Evolutionary conservation across 2,113 vertebrate species (phyloP).

Genomic region (Archilochus colubris): DNA sequence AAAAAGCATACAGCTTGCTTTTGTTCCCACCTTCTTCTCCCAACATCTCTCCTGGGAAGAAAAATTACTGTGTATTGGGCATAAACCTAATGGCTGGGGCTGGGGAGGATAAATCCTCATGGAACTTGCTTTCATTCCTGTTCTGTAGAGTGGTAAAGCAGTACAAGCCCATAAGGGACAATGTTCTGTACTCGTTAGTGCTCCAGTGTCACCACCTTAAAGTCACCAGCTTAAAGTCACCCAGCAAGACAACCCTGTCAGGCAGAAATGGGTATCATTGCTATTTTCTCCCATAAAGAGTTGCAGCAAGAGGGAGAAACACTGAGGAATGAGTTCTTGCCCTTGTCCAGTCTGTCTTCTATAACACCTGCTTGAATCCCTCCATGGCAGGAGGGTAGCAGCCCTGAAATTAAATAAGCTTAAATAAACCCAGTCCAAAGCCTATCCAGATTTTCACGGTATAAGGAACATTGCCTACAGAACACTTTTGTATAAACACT

Average conservation of each 20-base stretch:
- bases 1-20: neutral
- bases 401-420: neutral
- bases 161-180: neutral
- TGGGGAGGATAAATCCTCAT: neutral
- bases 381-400: neutral
- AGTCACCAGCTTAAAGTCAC: neutral
- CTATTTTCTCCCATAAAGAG: neutral
- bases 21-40: neutral
- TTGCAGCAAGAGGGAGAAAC: neutral
- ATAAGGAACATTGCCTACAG: neutral
- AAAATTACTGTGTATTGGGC: neutral
- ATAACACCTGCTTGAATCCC: neutral
- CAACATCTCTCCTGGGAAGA: neutral
- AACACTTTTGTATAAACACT: neutral
- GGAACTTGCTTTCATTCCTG: neutral
- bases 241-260: neutral
- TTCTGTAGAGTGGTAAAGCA: neutral
- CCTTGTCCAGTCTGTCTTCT: neutral
- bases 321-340: neutral
- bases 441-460: neutral
- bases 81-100: neutral
- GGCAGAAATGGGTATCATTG: neutral
- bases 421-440: neutral
- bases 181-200: neutral
- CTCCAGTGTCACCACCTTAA: neutral